Evolutionary conservation across 1,140 invertebrate genomes (phyloP).

Genomic region (Philotrypesis tridentata): DNA sequence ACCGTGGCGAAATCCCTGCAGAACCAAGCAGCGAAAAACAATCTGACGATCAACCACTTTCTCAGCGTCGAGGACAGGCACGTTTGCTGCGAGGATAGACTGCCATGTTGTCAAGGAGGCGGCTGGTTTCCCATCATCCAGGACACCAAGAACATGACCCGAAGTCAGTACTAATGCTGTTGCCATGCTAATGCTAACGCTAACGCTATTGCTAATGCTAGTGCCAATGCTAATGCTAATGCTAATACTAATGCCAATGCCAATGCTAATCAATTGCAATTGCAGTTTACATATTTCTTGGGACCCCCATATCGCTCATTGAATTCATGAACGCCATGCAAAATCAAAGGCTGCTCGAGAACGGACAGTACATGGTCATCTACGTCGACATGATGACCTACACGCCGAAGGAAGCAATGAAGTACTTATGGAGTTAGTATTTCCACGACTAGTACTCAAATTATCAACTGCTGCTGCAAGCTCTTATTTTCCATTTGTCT

Average conservation of each 20-base stretch:
- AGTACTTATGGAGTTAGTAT: conserved; percentile 92
- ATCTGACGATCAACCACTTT: conserved; percentile 88
- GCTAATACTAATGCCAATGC: too few species aligned
- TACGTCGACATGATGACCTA: conserved; percentile 94
- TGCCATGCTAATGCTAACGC: too few species aligned
- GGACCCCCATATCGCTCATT: conserved; percentile 84
- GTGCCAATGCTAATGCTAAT: too few species aligned
- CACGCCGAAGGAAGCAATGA: conserved; percentile 81
- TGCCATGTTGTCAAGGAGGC: conserved; percentile 82
- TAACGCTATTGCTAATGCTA: too few species aligned
- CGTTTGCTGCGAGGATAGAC: conserved; percentile 83
- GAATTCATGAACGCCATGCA: conserved; percentile 95
- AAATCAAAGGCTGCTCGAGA: conserved; percentile 86
- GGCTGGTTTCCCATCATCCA: conserved; percentile 91
- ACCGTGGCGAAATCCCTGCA: conserved; percentile 85
- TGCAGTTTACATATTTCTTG: conserved; percentile 94
- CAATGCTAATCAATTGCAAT: not conserved
- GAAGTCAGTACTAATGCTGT: conserved; percentile 79
- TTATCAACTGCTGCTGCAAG: too few species aligned
- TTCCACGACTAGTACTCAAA: too few species aligned
- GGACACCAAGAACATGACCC: conserved; percentile 89
- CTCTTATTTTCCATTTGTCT: conserved; percentile 25
- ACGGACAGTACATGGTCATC: conserved; percentile 96
- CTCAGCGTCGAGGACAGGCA: conserved; percentile 79
- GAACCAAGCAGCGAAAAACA: conserved; percentile 81